phyloP scores from a whole-genome alignment of 2,113 vertebrate species.

The Eurystomus gularis region DNA sequence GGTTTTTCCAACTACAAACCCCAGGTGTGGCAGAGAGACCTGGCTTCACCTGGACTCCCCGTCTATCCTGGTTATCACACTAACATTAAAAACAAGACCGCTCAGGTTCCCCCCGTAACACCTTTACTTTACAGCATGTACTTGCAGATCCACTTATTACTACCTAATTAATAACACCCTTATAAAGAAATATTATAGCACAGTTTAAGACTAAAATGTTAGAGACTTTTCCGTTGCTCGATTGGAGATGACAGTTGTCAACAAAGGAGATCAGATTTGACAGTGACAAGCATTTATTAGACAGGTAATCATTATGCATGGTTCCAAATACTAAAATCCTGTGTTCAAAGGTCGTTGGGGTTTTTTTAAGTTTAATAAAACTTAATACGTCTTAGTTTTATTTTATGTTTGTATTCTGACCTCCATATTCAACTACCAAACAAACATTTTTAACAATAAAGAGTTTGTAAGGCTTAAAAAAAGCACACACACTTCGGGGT shows the following conservation, averaged over 20 bases:
- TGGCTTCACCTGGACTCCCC: background rate
- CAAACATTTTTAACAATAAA: background rate
- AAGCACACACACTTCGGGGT: background rate
- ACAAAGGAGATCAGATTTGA: background rate
- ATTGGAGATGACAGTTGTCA: background rate
- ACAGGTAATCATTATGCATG: background rate
- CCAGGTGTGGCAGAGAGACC: background rate
- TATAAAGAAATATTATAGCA: background rate
- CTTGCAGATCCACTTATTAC: background rate
- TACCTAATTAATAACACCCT: background rate
- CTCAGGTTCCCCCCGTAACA: background rate
- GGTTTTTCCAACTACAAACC: background rate
- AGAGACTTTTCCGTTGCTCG: background rate
- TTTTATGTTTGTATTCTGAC: background rate
- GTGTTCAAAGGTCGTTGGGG: no score
- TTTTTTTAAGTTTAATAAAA: background rate
- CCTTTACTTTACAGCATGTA: background rate
- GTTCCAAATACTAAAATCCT: background rate
- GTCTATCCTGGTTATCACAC: background rate
- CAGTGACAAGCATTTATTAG: background rate
- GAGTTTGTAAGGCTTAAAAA: background rate
- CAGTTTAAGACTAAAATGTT: background rate
- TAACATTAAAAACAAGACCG: background rate
- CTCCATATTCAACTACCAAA: background rate
- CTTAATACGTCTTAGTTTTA: background rate